A percentile compares a stretch with the other conserved stretches of the same genome.
phyloP scores from a whole-genome alignment of 2,113 vertebrate genomes.

The Hiodon tergisus region DNA sequence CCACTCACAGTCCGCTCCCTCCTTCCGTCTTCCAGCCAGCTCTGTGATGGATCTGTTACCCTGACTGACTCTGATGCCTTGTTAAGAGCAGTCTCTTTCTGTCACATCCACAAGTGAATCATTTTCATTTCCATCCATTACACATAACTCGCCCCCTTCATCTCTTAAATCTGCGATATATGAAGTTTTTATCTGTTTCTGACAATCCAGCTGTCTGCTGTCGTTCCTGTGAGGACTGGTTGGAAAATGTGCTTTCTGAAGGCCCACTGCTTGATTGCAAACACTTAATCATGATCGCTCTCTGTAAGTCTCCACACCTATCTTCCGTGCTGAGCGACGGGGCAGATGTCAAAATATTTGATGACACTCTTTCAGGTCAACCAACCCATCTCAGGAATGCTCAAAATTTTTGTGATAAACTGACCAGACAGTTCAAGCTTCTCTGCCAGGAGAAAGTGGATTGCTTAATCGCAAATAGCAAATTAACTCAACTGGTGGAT shows the following conservation, averaged over 20 bases:
- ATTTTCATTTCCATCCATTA: conserved; percentile 67
- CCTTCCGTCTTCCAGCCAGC: conserved; percentile 16
- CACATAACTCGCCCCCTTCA: conserved; percentile 45
- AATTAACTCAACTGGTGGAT: no score
- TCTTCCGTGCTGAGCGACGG: conserved; percentile 23
- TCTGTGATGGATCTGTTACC: conserved; percentile 67
- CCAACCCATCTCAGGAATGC: neutral
- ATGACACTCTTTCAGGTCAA: neutral
- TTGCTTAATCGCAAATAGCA: neutral
- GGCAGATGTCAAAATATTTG: conserved; percentile 59
- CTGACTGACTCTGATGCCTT: conserved; percentile 67
- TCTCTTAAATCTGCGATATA: conserved; percentile 49
- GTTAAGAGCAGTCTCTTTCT: conserved; percentile 66
- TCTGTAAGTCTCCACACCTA: conserved; percentile 27
- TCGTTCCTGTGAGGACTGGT: conserved; percentile 52
- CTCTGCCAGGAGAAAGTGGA: neutral
- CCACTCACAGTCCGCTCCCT: conserved; percentile 47
- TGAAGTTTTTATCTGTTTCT: conserved; percentile 50
- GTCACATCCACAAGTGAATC: conserved; percentile 64
- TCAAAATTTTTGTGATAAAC: conserved; percentile 41
- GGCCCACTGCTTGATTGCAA: conserved; percentile 33
- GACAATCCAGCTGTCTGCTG: conserved; percentile 63
- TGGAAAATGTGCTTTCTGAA: conserved; percentile 40
- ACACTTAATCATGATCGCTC: conserved; percentile 48
- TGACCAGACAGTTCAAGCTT: neutral